phyloP scores from a whole-genome alignment of 2,888 invertebrate species.

The Drosophila quinaria region DNA sequence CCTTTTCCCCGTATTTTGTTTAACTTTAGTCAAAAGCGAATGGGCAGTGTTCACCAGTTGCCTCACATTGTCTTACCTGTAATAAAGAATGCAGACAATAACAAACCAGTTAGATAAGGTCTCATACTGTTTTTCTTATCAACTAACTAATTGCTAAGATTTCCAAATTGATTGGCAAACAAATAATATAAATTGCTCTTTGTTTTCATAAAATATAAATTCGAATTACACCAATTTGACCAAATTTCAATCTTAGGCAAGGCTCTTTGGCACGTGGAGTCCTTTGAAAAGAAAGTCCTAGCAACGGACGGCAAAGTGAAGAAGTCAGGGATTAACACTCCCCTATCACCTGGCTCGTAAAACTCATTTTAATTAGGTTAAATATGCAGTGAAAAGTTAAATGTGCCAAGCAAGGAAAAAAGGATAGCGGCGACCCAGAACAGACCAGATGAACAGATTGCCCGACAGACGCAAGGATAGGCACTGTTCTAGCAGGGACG shows the following conservation, averaged over 20 bases:
- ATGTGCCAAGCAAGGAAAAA: conserved; percentile 51
- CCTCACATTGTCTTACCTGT: conserved; percentile 50
- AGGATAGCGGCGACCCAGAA: conserved; percentile 24
- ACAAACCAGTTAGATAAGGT: conserved; percentile 17
- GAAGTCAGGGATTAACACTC: conserved; percentile 52
- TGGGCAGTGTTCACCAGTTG: conserved; percentile 29
- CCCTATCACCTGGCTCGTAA: conserved; percentile 55
- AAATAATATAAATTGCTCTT: not conserved
- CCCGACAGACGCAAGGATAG: conserved; percentile 4
- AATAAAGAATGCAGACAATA: conserved; percentile 30
- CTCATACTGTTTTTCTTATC: conserved; percentile 15
- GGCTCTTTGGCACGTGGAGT: not conserved
- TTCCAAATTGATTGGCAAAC: conserved; percentile 22
- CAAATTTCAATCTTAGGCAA: not conserved
- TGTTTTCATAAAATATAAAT: conserved; percentile 11
- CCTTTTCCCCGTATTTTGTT: conserved; percentile 43
- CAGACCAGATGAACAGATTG: conserved; percentile 41
- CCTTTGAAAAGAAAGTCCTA: conserved; percentile 2
- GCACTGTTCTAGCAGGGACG: not conserved
- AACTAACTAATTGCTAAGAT: conserved; percentile 17
- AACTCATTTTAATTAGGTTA: conserved; percentile 80
- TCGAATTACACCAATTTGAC: not conserved
- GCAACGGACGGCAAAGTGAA: conserved; percentile 28
- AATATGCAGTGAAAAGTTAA: conserved; percentile 72
- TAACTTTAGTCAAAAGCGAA: conserved; percentile 33